Percentiles rank a stretch among this genome's conserved stretches.
phyloP scores from a whole-genome alignment of 2,888 invertebrate species.

The Doris montereyensis region DNA sequence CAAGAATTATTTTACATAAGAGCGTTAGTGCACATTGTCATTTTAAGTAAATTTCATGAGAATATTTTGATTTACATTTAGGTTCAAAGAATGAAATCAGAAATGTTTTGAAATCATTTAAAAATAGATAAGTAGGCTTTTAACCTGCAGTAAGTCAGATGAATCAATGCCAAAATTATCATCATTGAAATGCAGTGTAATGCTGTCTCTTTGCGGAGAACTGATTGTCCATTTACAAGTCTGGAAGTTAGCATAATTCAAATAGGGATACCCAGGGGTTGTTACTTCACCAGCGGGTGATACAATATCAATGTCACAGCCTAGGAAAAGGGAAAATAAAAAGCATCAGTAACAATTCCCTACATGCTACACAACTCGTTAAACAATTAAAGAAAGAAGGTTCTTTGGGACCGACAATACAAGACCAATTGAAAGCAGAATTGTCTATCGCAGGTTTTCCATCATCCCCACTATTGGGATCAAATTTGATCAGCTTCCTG shows the following conservation, averaged over 20 bases:
- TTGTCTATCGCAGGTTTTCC: too few relatives aligned
- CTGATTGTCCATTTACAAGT: conserved; percentile 42
- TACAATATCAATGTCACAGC: conserved; percentile 34
- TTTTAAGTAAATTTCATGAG: too few relatives aligned
- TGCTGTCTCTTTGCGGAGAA: background rate
- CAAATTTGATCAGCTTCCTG: too few relatives aligned
- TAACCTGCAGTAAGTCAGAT: conserved; percentile 42
- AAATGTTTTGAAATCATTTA: too few relatives aligned
- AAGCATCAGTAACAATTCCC: background rate
- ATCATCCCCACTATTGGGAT: too few relatives aligned
- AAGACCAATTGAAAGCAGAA: too few relatives aligned
- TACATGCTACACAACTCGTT: too few relatives aligned
- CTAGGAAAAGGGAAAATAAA: conserved; percentile 24
- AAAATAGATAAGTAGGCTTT: background rate
- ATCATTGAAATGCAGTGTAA: conserved; percentile 39
- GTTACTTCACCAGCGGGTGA: conserved; percentile 36
- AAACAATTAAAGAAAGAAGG: background rate
- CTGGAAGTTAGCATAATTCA: conserved; percentile 41
- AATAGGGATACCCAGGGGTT: conserved; percentile 44
- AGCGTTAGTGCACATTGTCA: too few relatives aligned
- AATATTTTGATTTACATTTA: too few relatives aligned
- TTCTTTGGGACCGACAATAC: background rate
- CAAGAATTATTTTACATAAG: too few relatives aligned
- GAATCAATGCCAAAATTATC: conserved; percentile 29
- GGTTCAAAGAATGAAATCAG: too few relatives aligned